These are phyloP conservation scores for Diuraphis noxia DNA, from an alignment of 1,140 invertebrate species.

Conservation along the genomic window DNA sequence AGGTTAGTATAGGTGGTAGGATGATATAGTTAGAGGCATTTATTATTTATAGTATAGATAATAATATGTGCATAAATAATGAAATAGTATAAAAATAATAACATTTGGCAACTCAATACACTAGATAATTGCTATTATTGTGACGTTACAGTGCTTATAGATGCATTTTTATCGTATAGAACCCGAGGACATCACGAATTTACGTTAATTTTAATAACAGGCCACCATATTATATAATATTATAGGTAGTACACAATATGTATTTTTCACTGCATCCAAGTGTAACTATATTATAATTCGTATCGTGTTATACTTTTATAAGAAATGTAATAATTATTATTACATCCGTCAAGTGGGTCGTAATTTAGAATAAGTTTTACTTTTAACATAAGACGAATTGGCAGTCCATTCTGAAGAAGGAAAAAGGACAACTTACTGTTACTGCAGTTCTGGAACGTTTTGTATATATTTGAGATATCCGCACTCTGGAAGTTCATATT, in stretches of 20 bases:
- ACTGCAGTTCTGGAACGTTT: background rate
- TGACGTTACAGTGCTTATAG: background rate
- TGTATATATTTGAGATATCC: background rate
- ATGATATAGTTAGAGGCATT: background rate
- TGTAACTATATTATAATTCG: background rate
- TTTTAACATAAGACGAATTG: background rate
- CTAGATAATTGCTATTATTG: conserved; percentile 11
- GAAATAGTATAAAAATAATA: background rate
- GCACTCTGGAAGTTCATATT: background rate
- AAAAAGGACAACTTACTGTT: background rate
- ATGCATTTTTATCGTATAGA: background rate
- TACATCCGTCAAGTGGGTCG: background rate
- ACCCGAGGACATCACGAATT: conserved; percentile 29
- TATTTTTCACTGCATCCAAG: background rate
- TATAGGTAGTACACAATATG: background rate
- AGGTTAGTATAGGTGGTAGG: no score
- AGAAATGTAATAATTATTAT: background rate
- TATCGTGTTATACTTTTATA: background rate
- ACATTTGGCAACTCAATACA: background rate
- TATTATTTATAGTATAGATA: background rate
- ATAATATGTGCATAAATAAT: conserved; percentile 22
- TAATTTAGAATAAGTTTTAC: background rate
- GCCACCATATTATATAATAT: background rate
- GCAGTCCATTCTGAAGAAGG: background rate
- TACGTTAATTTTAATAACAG: conserved; percentile 11